These are phyloP conservation scores for Cephus runcator DNA, from an alignment of 2,888 invertebrate species.

Conservation along the genomic window DNA sequence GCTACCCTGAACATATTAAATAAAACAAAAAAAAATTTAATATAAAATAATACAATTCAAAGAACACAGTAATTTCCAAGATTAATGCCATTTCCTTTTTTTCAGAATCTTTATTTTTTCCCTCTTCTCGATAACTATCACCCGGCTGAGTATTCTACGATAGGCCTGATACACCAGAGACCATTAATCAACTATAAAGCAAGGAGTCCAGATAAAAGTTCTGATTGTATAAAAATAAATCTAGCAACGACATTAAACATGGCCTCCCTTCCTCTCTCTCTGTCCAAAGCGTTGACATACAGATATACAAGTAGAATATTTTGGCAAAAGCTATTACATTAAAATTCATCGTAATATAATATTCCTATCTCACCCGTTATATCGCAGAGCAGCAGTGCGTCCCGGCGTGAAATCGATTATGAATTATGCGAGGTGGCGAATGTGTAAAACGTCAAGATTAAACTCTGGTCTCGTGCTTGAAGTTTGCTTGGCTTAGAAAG, in stretches of 20 bases:
- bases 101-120: not conserved
- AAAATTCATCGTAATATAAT: not conserved
- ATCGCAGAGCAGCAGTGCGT: not conserved
- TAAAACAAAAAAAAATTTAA: not conserved
- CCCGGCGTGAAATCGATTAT: not conserved
- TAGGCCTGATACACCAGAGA: not conserved
- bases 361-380: not conserved
- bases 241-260: not conserved
- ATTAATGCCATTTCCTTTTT: not conserved
- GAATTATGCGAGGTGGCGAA: not conserved
- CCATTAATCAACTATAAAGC: not conserved
- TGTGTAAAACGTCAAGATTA: not conserved
- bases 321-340: not conserved
- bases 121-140: not conserved
- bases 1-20: not conserved
- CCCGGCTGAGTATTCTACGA: not conserved
- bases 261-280: constrained; percentile 7
- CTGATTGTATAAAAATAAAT: constrained; percentile 1
- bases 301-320: not conserved
- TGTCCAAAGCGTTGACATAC: not conserved
- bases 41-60: not conserved
- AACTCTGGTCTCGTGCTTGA: not conserved
- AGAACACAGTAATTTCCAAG: not conserved
- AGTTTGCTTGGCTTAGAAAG: not conserved
- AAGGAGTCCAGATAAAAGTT: not conserved